Percentiles rank a stretch among this genome's conserved stretches.
Evolutionary conservation across 1,140 invertebrate genomes (phyloP).

Genomic region (Danaus plexippus): DNA sequence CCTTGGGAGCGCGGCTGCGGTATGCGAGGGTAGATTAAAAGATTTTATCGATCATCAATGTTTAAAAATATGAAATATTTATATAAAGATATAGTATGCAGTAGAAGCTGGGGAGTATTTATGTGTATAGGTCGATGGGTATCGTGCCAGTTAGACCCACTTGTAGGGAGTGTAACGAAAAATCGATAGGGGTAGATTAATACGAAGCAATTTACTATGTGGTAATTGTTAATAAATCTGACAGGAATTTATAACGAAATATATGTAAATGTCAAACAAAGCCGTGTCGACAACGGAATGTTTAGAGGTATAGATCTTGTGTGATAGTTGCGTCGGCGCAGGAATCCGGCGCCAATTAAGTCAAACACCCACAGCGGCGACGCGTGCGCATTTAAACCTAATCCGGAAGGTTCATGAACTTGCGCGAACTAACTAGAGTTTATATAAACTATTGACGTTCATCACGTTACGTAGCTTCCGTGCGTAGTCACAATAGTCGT

Average conservation of each 20-base stretch:
- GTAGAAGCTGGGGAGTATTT: not conserved
- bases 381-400: slow-evolving; percentile 7
- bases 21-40: slow-evolving; percentile 1
- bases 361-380: slow-evolving; percentile 23
- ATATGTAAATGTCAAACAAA: too few relatives aligned
- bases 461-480: too few relatives aligned
- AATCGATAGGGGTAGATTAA: too few relatives aligned
- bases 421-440: not conserved
- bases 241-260: too few relatives aligned
- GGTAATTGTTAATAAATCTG: too few relatives aligned
- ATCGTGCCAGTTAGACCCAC: slow-evolving; percentile 1
- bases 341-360: slow-evolving; percentile 40
- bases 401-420: slow-evolving; percentile 18
- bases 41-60: not conserved
- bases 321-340: slow-evolving; percentile 23
- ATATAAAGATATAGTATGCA: not conserved
- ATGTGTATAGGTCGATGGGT: slow-evolving; percentile 8
- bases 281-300: too few relatives aligned
- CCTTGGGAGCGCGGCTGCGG: not conserved
- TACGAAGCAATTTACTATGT: too few relatives aligned
- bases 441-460: too few relatives aligned
- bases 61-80: not conserved
- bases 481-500: too few relatives aligned
- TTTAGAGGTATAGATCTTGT: slow-evolving; percentile 8
- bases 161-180: not conserved